Conservation (phyloP, 2,113 vertebrate species). For the Carassius gibelio region DNA sequence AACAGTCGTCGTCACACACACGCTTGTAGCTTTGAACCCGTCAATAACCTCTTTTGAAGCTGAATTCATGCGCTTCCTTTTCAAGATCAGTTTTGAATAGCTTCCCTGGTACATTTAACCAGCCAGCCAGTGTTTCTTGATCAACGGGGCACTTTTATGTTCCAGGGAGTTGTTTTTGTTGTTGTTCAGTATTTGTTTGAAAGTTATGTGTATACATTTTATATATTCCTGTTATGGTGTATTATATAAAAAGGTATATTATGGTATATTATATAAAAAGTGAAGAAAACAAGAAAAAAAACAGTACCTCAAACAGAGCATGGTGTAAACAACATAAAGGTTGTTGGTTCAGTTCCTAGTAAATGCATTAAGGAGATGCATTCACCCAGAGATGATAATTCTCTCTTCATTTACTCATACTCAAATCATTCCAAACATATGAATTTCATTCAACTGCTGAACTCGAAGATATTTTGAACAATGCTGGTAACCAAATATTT, state of each 20-base stretch:
- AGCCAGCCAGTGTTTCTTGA: background rate
- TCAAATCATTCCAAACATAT: too few relatives aligned
- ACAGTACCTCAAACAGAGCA: background rate
- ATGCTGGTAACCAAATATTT: too few relatives aligned
- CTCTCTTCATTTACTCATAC: too few relatives aligned
- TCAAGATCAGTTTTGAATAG: background rate
- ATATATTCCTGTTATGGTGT: background rate
- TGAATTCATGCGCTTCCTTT: conserved; percentile 15
- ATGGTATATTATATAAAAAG: too few relatives aligned
- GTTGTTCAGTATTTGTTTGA: background rate
- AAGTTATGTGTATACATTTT: background rate
- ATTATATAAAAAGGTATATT: background rate
- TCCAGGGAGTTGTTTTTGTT: background rate
- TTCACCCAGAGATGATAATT: too few relatives aligned
- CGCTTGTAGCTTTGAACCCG: background rate
- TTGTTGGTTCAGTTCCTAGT: background rate
- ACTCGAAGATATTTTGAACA: too few relatives aligned
- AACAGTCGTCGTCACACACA: background rate
- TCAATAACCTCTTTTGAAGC: conserved; percentile 13
- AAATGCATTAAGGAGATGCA: background rate
- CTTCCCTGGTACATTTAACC: background rate
- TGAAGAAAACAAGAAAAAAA: background rate
- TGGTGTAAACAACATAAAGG: background rate
- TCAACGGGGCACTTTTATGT: background rate
- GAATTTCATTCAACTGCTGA: too few relatives aligned